Evolutionary conservation across 2,113 vertebrate species (phyloP).

Genomic region (Pseudolaguvia tuberculata): DNA sequence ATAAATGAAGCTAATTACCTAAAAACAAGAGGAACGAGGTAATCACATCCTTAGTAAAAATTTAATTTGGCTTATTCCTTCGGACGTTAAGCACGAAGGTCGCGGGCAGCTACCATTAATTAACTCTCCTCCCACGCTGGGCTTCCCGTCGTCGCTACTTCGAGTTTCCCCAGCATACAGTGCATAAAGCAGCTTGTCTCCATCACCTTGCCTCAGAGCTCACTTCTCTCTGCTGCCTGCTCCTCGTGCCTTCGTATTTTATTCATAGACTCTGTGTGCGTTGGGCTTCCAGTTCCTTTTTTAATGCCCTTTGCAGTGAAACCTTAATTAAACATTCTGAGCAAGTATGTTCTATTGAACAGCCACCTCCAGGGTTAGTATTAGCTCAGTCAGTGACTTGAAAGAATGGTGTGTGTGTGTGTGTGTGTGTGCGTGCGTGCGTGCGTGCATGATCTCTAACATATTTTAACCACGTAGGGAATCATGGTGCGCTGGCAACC

Average conservation of each 20-base stretch:
- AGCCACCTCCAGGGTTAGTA: conserved; percentile 3
- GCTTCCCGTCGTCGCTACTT: conserved; percentile 54
- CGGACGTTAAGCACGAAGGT: conserved; percentile 42
- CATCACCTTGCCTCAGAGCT: conserved; percentile 37
- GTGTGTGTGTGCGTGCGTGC: not conserved
- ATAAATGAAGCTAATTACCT: conserved; percentile 29
- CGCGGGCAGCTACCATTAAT: conserved; percentile 60
- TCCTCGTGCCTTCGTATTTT: conserved; percentile 42
- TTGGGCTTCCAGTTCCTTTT: conserved; percentile 19
- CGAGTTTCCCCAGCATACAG: conserved; percentile 46
- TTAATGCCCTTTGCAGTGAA: conserved; percentile 30
- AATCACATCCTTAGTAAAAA: conserved; percentile 61
- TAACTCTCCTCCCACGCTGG: conserved; percentile 64
- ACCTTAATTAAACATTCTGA: conserved; percentile 31
- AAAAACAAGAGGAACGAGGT: conserved; percentile 55
- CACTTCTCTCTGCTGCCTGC: not conserved
- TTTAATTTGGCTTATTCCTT: conserved; percentile 66
- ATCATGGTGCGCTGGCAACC: conserved; percentile 92
- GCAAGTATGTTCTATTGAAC: not conserved
- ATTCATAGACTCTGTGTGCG: conserved; percentile 42
- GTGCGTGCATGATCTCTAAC: not conserved
- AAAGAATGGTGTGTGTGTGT: not conserved
- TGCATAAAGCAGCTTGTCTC: conserved; percentile 43
- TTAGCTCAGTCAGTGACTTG: not conserved
- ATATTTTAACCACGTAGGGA: conserved; percentile 65